A percentile compares a stretch with the other conserved stretches of the same genome.
These are phyloP conservation scores for Protobothrops mucrosquamatus DNA, from an alignment of 2,113 vertebrate genomes.

Conservation along the genomic window DNA sequence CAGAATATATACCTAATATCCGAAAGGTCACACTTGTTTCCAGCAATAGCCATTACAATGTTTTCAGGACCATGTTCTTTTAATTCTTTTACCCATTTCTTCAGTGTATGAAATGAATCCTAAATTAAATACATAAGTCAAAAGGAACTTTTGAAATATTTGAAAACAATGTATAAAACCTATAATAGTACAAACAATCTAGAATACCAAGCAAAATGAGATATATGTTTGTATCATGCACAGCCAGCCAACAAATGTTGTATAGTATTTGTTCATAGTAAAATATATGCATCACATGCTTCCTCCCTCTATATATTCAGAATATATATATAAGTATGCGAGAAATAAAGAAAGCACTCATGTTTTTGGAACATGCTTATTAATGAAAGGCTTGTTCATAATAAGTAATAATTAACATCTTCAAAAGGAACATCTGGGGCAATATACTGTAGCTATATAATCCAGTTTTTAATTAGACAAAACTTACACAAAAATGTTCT, in stretches of 20 bases:
- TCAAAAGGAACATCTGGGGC: not conserved
- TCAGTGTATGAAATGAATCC: slow-evolving; percentile 98
- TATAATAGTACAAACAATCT: not conserved
- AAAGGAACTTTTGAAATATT: slow-evolving; percentile 5
- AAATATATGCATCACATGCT: not conserved
- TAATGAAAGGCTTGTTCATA: not conserved
- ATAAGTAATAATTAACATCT: not conserved
- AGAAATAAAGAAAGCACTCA: not conserved
- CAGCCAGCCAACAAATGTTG: not conserved
- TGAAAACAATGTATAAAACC: not conserved
- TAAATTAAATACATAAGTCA: slow-evolving; percentile 62
- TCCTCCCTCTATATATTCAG: not conserved
- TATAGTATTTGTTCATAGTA: not conserved
- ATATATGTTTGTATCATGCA: not conserved
- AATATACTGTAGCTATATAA: not conserved
- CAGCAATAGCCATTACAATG: slow-evolving; percentile 96
- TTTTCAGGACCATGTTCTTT: slow-evolving; percentile 97
- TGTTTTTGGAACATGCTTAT: not conserved
- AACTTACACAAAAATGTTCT: not conserved
- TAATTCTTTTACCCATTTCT: slow-evolving; percentile 98
- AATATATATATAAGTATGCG: not conserved
- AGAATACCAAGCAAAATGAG: not conserved
- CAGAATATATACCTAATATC: slow-evolving; percentile 84
- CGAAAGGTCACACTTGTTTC: slow-evolving; percentile 96
- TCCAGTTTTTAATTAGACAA: not conserved